Evolutionary conservation across 2,888 invertebrate genomes (phyloP).

Genomic region (Sinhomidia bicolor): DNA sequence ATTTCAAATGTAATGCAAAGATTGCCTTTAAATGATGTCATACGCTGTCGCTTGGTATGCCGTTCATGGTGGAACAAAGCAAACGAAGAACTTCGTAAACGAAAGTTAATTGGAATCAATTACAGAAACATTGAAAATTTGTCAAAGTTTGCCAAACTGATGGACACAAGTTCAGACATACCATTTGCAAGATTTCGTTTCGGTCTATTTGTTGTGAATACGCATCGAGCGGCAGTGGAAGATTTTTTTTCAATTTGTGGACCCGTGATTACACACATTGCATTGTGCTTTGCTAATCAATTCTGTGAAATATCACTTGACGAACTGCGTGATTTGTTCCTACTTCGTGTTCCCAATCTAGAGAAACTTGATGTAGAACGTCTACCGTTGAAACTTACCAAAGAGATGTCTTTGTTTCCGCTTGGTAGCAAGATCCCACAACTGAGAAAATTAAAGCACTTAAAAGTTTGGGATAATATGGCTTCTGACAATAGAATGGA

Average conservation of each 20-base stretch:
- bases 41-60: slow-evolving; percentile 54
- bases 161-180: slow-evolving; percentile 62
- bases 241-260: slow-evolving; percentile 66
- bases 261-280: slow-evolving; percentile 65
- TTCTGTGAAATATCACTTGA: slow-evolving; percentile 67
- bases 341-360: slow-evolving; percentile 60
- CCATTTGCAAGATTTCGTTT: slow-evolving; percentile 69
- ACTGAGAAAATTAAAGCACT: slow-evolving; percentile 60
- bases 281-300: slow-evolving; percentile 66
- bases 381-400: slow-evolving; percentile 64
- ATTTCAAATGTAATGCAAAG: slow-evolving; percentile 68
- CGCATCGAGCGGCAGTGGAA: slow-evolving; percentile 61
- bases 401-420: slow-evolving; percentile 59
- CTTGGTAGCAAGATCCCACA: slow-evolving; percentile 57
- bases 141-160: slow-evolving; percentile 66
- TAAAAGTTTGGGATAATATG: slow-evolving; percentile 69
- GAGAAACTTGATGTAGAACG: slow-evolving; percentile 67
- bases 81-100: slow-evolving; percentile 61
- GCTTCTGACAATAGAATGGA: slow-evolving; percentile 68
- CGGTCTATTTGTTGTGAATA: slow-evolving; percentile 66
- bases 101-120: slow-evolving; percentile 68
- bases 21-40: slow-evolving; percentile 60
- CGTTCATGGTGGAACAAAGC: slow-evolving; percentile 65
- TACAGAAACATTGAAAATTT: slow-evolving; percentile 65
- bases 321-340: slow-evolving; percentile 63